A percentile compares a stretch with the other conserved stretches of the same genome.
Evolutionary conservation across 2,888 invertebrate species (phyloP).

Genomic region (Myopa testacea): DNA sequence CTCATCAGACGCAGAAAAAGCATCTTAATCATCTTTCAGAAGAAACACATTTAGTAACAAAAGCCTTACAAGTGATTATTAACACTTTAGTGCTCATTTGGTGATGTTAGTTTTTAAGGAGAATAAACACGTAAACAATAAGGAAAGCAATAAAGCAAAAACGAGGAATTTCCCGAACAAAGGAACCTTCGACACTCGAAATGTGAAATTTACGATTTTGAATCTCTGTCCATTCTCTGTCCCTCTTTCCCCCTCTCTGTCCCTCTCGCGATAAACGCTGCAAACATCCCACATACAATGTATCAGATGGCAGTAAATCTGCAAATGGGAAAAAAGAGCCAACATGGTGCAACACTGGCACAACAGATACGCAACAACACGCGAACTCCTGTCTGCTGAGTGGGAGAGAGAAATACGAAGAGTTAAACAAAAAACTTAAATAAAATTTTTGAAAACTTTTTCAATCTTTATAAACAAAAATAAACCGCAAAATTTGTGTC

Average conservation of each 20-base stretch:
- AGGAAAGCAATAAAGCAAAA: neutral
- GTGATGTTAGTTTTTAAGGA: neutral
- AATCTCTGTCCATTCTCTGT: neutral
- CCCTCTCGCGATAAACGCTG: neutral
- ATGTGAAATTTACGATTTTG: neutral
- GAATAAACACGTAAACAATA: neutral
- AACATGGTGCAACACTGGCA: neutral
- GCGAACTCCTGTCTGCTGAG: neutral
- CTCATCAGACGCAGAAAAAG: no score
- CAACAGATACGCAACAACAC: neutral
- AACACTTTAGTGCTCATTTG: no score
- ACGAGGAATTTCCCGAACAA: neutral
- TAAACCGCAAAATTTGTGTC: neutral
- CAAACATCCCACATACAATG: neutral
- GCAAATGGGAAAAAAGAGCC: neutral
- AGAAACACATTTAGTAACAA: no score
- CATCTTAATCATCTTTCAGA: no score
- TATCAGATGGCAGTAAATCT: neutral
- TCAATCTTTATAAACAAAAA: slow-evolving; percentile 30
- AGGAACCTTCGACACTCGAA: neutral
- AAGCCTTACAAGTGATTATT: no score
- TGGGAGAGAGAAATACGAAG: neutral
- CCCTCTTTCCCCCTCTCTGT: neutral
- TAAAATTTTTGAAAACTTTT: slow-evolving; percentile 15
- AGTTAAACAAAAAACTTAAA: neutral